Evolutionary conservation across 1,140 invertebrate species (phyloP), one percentile per base, ranked within the genome.

Genomic region (Oscheius sp.): DNA sequence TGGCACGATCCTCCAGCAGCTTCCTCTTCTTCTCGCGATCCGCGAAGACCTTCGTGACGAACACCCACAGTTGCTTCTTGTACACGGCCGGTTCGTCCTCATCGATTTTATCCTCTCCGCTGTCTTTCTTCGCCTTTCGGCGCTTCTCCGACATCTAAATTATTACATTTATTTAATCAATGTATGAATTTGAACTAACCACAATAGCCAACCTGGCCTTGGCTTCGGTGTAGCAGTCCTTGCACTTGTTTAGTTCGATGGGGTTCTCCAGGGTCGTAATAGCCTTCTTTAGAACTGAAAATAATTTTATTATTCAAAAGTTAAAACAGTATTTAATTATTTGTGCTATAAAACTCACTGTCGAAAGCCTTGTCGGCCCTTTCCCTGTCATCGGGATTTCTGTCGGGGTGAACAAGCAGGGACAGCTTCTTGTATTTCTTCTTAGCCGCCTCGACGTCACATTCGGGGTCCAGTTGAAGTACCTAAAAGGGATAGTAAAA

Each of bases 391-490:
- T 98, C 92, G 86, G 91, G 91, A 88, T 98, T 98, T 88, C 97
- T 97, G 83, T 98, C 94, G 52, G 96, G 97, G 91, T 99, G 96
- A 0, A 99, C 93, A 76, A 98, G 88, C 85, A 99, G 94, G 18
- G 95, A 98, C 80, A 98, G 89, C 88, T 91, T 82, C 86, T 93
- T 90, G 85, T 97, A 99, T 87, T 95, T 95, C 84, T 95, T 97
- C 85, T 96, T 96, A 29, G 97, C 91, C 84, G 95, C 92, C 79
- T 95, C 93, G 45, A 97, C 84, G 34, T 91, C 86, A 29, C 90
- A 89, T 68, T 93, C 91, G 34, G 93, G 93, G 81, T 97, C 94
- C 76, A 98, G 89, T 87, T 97, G 93, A 38, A 98, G 87, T 34
- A 98, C 87, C 86, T 87, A 63, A 58, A 83, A 80, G n/a, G 79